Base-by-base conservation (phyloP, 1,140 invertebrate genomes). In the Scaptodrosophila lebanonensis region DNA sequence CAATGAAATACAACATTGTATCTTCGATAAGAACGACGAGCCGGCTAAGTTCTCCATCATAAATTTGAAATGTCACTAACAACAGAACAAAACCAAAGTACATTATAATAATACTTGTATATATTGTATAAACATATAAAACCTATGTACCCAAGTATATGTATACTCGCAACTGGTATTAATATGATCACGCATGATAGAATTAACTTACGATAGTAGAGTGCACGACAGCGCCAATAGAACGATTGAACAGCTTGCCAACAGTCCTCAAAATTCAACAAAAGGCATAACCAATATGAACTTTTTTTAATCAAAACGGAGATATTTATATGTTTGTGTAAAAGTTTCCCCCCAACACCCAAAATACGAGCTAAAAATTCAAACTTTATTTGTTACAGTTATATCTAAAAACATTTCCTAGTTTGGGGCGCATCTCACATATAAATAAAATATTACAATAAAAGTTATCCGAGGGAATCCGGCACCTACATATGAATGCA, bases 141-240 rank as follows among this genome's bases (percentile, higher is more conserved):
- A 32, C 7, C 8, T 52, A 2, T 42, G 25, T 13, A 40, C n/a
- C 57, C 47, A 39, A 53, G 50, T 47, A 47, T 33, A 69, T 53
- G 48, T 43, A 72, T 50, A 39, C 52, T 57, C 65, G 66, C 52
- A 72, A 76, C 52, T 58, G 56, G 61, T 70, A 64, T n/a, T n/a
- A n/a, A n/a, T n/a, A n/a, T n/a, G n/a, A n/a, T n/a, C n/a, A n/a
- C n/a, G n/a, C n/a, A n/a, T n/a, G n/a, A n/a, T n/a, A n/a, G n/a
- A n/a, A n/a, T n/a, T 15, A 53, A 86, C 85, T 86, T 86, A 86
- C 85, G 73, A 86, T 70, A 84, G 38, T 85, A 83, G 59, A 86
- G 64, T 60, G 77, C 58, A 64, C 85, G 85, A 72, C 82, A 86
- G 62, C 84, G 85, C 84, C 85, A 86, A 79, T 85, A 84, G 61